Evolutionary conservation across 2,888 invertebrate species (phyloP).

Genomic region (Lamproptera curius): DNA sequence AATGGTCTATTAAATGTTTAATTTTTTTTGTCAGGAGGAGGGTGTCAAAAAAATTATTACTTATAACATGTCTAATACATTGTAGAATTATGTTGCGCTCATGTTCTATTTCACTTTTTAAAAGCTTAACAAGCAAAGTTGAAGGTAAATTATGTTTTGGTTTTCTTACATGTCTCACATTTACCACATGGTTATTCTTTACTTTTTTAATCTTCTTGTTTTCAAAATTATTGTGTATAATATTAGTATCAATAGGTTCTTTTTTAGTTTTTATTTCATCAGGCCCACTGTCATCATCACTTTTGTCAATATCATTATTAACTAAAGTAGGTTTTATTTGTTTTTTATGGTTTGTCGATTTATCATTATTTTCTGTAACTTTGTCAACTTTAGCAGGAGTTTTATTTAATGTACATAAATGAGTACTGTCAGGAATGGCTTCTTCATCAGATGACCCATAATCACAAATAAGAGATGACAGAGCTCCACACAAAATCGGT

Average conservation of each 20-base stretch:
- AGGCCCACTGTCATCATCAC: conserved; percentile 68
- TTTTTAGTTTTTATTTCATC: conserved; percentile 63
- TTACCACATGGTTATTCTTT: conserved; percentile 24
- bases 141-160: conserved; percentile 51
- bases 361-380: too few species aligned
- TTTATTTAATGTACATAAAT: conserved; percentile 1
- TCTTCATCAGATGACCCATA: conserved; percentile 78
- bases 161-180: conserved; percentile 25
- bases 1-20: too few species aligned
- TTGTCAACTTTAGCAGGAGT: neutral
- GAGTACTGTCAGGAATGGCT: conserved; percentile 22
- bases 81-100: conserved; percentile 93
- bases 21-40: too few species aligned
- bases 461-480: conserved; percentile 76
- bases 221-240: conserved; percentile 24
- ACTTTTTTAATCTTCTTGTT: conserved; percentile 28
- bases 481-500: conserved; percentile 68
- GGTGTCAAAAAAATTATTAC: conserved; percentile 84
- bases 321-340: neutral
- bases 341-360: too few species aligned
- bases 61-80: conserved; percentile 88
- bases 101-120: conserved; percentile 87
- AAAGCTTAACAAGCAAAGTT: conserved; percentile 83
- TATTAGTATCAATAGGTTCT: conserved; percentile 25
- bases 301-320: conserved; percentile 20